phyloP scores from a whole-genome alignment of 2,888 invertebrate species.

The Malachius bipustulatus region DNA sequence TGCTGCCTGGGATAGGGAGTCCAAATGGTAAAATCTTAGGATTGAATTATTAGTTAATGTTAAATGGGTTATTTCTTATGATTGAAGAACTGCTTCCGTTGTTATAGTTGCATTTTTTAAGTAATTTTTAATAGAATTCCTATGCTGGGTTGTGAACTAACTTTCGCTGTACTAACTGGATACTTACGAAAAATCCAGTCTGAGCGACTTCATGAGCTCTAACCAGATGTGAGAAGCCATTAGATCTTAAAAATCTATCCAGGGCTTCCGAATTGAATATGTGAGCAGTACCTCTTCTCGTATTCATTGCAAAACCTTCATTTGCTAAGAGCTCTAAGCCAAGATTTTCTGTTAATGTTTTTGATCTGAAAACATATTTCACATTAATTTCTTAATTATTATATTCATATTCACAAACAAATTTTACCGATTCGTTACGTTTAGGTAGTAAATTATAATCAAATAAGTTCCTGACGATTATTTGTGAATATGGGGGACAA shows the following conservation, averaged over 20 bases:
- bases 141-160: not conserved
- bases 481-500: too few species aligned
- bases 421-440: too few species aligned
- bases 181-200: constrained; percentile 53
- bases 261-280: constrained; percentile 59
- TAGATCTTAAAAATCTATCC: constrained; percentile 50
- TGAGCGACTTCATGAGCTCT: constrained; percentile 64
- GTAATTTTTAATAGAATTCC: not conserved
- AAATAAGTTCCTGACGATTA: too few species aligned
- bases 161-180: too few species aligned
- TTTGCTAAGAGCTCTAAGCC: constrained; percentile 41
- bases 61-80: too few species aligned
- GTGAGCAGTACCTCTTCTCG: constrained; percentile 58
- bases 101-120: not conserved
- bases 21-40: too few species aligned
- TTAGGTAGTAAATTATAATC: too few species aligned
- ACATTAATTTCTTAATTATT: too few species aligned
- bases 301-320: constrained; percentile 57
- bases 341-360: constrained; percentile 39
- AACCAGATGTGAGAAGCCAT: constrained; percentile 57
- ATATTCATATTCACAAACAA: too few species aligned
- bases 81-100: too few species aligned
- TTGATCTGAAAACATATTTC: constrained; percentile 29
- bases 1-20: too few species aligned
- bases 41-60: too few species aligned